Evolutionary conservation across 1,140 invertebrate species (phyloP).

Genomic region (Trinorchestia longiramus): DNA sequence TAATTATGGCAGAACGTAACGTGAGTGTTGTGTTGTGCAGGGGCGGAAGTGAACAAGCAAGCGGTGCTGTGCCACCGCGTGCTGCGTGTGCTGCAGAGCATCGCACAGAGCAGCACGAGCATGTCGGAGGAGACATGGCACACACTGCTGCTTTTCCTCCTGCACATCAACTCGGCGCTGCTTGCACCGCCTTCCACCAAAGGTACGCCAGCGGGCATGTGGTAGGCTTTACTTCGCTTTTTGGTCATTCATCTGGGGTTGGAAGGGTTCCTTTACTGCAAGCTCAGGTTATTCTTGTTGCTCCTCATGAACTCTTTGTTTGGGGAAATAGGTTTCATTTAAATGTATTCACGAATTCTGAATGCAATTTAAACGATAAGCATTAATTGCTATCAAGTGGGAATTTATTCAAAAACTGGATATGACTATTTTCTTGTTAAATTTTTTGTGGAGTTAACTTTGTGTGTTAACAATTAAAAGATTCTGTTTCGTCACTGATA

Average conservation of each 20-base stretch:
- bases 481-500: background rate
- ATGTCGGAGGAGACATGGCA: conserved; percentile 93
- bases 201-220: conserved; percentile 69
- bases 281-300: background rate
- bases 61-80: conserved; percentile 95
- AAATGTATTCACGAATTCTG: background rate
- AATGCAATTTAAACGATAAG: background rate
- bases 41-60: conserved; percentile 91
- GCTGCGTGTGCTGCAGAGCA: conserved; percentile 86
- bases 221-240: background rate
- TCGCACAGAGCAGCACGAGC: conserved; percentile 83
- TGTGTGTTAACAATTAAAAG: background rate
- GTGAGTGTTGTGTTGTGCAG: conserved; percentile 61
- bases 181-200: conserved; percentile 91
- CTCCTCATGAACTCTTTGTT: background rate
- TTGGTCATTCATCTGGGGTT: background rate
- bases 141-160: conserved; percentile 86
- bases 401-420: background rate
- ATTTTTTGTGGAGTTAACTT: background rate
- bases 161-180: conserved; percentile 92
- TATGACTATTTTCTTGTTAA: background rate
- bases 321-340: background rate
- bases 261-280: background rate
- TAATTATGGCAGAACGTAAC: too few species aligned
- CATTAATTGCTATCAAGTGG: background rate